Base-by-base conservation (phyloP, 2,888 invertebrate genomes). In the Stenodema calcarata region DNA sequence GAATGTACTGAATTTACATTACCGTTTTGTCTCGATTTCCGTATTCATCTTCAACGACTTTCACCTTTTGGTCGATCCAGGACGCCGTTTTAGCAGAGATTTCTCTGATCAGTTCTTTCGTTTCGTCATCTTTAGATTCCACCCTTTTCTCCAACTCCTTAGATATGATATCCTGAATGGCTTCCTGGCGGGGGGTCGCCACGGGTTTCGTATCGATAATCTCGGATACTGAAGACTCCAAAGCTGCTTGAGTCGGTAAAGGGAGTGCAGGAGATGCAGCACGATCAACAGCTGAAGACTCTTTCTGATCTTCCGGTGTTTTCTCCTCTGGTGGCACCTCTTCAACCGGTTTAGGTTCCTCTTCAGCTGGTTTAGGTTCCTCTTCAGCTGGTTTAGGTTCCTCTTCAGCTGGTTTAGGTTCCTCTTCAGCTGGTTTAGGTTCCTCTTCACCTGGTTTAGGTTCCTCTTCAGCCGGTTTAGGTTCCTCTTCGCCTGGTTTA, bases 21-120 rank as follows among this genome's bases (percentile, higher is more conserved):
- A 62, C 62, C 62, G 0, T 11, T 12, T 62, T 23, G 4, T 44
- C 78, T 44, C 44, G 44, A 44, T 16, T 9, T 16, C 82, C 82
- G 23, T 82, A 84, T 73, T 84, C 84, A 3, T 30, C n/a, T 84
- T 84, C 84, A 12, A 75, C 84, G 3, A 11, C 70, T 16, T 42
- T n/a, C 27, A 84, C 42, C 16, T 42, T 70, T 41, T 84, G 50
- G 23, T 84, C 84, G 1, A 84, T 73, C 84, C 84, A 84, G 28
- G 84, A 16, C 23, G 84, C 84, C 14, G 44, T 44, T 35, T 84
- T 75, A 11, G 27, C 28, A 1, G 84, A 41, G n/a, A 73, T 7
- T n/a, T 84, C 73, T 47, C 62, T 75, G 2, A 84, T 27, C 27
- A 41, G 12, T 0, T 18, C 18, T 16, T 41, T 47, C 16, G 73